A percentile compares a stretch with the other conserved stretches of the same genome.
phyloP scores from a whole-genome alignment of 2,797 vertebrate species.

The Schizopygopsis malacanthus region DNA sequence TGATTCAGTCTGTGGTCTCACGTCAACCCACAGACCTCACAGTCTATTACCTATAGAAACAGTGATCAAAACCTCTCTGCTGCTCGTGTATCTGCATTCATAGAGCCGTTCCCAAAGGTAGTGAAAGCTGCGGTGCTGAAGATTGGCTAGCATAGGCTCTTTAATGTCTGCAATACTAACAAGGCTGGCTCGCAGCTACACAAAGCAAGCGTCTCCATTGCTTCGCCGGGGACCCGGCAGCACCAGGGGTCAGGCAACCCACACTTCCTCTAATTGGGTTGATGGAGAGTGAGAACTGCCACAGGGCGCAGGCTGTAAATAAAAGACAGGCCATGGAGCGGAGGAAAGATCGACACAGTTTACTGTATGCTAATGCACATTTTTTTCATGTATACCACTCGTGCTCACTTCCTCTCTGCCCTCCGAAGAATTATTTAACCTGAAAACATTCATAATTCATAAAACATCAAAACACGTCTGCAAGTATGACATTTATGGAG shows the following conservation, averaged over 20 bases:
- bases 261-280: slow-evolving; percentile 59
- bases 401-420: neutral
- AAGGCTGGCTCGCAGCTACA: slow-evolving; percentile 33
- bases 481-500: slow-evolving; percentile 53
- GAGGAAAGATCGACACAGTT: slow-evolving; percentile 26
- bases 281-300: slow-evolving; percentile 54
- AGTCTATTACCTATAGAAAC: slow-evolving; percentile 44
- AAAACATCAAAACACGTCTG: slow-evolving; percentile 36
- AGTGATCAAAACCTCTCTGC: slow-evolving; percentile 31
- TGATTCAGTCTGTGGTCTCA: slow-evolving; percentile 26
- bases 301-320: slow-evolving; percentile 54
- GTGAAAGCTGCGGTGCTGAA: slow-evolving; percentile 19
- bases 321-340: slow-evolving; percentile 47
- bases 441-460: slow-evolving; percentile 54
- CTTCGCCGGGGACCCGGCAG: slow-evolving; percentile 39
- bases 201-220: slow-evolving; percentile 43
- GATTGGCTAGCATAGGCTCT: slow-evolving; percentile 36
- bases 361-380: slow-evolving; percentile 52
- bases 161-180: slow-evolving; percentile 59
- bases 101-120: slow-evolving; percentile 29
- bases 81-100: slow-evolving; percentile 31
- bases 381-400: slow-evolving; percentile 35
- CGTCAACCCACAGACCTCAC: slow-evolving; percentile 4
- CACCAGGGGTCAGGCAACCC: slow-evolving; percentile 52
- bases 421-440: slow-evolving; percentile 38